Conservation (phyloP, 2,797 vertebrate genomes). For the Poliocrania exsul region DNA sequence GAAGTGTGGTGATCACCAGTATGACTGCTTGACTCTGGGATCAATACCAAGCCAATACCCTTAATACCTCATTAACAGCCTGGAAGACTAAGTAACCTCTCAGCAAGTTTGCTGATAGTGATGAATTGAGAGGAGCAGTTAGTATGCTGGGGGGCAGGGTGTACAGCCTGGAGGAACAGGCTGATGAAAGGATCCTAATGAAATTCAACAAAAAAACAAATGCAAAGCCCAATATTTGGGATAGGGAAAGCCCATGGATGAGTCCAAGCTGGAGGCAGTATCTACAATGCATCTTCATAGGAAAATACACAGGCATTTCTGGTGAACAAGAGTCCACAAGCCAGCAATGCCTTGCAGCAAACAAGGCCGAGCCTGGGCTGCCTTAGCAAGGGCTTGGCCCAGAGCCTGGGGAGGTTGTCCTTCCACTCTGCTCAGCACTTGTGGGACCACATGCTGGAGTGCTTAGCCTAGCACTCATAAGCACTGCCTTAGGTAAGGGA, state of each 20-base stretch:
- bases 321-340: neutral
- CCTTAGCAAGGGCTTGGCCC: neutral
- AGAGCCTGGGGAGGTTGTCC: neutral
- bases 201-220: neutral
- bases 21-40: neutral
- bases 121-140: neutral
- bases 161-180: neutral
- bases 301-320: neutral
- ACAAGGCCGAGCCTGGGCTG: neutral
- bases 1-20: neutral
- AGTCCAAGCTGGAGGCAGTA: neutral
- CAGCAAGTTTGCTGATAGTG: neutral
- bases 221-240: neutral
- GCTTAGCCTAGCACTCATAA: neutral
- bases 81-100: neutral
- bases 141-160: neutral
- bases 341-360: neutral
- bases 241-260: neutral
- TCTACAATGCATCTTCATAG: neutral
- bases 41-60: neutral
- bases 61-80: neutral
- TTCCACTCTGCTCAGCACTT: neutral
- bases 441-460: neutral
- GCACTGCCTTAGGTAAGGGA: neutral
- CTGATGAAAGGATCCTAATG: neutral